Percentiles rank a stretch among this genome's conserved stretches.
These are phyloP conservation scores for Venusia cambrica DNA, from an alignment of 2,888 invertebrate species.

Conservation along the genomic window DNA sequence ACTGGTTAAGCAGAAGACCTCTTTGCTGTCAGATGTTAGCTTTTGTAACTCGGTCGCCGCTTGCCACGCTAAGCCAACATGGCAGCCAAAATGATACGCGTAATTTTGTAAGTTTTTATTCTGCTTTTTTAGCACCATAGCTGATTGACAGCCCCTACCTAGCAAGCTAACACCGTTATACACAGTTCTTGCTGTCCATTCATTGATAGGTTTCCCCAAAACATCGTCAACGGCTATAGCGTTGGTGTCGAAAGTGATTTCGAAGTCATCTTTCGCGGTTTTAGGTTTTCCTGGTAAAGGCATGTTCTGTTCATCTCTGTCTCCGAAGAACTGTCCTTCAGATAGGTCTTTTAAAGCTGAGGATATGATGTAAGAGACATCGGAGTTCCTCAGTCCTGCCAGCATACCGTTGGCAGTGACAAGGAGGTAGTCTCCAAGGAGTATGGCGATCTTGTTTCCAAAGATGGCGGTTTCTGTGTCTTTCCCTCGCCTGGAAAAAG, in stretches of 20 bases:
- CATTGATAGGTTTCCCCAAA: constrained; percentile 82
- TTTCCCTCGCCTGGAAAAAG: constrained; percentile 76
- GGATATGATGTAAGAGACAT: constrained; percentile 91
- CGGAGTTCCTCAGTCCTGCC: constrained; percentile 86
- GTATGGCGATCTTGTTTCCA: constrained; percentile 93
- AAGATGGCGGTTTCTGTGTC: constrained; percentile 88
- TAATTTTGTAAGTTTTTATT: constrained; percentile 83
- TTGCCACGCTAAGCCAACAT: constrained; percentile 91
- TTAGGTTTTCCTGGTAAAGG: constrained; percentile 85
- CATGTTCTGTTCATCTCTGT: constrained; percentile 88
- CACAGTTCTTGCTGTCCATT: constrained; percentile 87
- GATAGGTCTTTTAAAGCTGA: constrained; percentile 89
- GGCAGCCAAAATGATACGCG: constrained; percentile 90
- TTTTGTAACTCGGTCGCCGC: constrained; percentile 74
- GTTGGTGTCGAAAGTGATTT: constrained; percentile 62
- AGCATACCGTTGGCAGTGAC: constrained; percentile 90
- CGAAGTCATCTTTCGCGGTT: constrained; percentile 48
- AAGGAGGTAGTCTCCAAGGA: constrained; percentile 92
- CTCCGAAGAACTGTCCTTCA: constrained; percentile 90
- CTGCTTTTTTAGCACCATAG: constrained; percentile 88
- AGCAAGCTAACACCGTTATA: constrained; percentile 84
- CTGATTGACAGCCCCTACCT: constrained; percentile 90
- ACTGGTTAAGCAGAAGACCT: constrained; percentile 87
- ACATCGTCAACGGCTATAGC: constrained; percentile 61
- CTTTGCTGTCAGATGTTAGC: constrained; percentile 80